Conservation (phyloP, 2,113 vertebrate species). For the Numenius arquata region DNA sequence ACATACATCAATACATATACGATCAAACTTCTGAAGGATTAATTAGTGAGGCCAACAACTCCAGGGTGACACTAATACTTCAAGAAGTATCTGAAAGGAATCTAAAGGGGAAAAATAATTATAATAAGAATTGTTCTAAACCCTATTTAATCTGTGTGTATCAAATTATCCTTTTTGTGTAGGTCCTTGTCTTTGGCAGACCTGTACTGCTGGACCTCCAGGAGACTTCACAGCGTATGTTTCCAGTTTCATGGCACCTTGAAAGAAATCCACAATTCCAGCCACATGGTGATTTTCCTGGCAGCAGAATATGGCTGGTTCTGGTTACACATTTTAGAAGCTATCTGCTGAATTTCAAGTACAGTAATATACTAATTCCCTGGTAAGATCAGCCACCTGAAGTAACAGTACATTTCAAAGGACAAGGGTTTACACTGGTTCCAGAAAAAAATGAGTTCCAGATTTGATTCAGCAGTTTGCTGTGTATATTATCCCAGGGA, state of each 20-base stretch:
- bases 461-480: background rate
- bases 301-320: background rate
- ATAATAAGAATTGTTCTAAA: background rate
- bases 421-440: background rate
- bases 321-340: background rate
- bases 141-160: background rate
- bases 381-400: background rate
- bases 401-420: background rate
- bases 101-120: background rate
- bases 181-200: background rate
- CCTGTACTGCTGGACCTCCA: background rate
- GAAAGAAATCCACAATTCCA: background rate
- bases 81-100: background rate
- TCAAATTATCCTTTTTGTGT: background rate
- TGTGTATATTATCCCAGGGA: background rate
- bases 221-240: accelerated
- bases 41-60: background rate
- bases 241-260: background rate
- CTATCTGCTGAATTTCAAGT: background rate
- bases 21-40: background rate
- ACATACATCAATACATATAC: background rate
- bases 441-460: background rate
- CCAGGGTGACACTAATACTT: background rate
- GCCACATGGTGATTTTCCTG: background rate
- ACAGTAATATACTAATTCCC: background rate